Percentiles rank a stretch among this genome's conserved stretches.
phyloP scores from a whole-genome alignment of 2,113 vertebrate genomes.

The Pedetes capensis region DNA sequence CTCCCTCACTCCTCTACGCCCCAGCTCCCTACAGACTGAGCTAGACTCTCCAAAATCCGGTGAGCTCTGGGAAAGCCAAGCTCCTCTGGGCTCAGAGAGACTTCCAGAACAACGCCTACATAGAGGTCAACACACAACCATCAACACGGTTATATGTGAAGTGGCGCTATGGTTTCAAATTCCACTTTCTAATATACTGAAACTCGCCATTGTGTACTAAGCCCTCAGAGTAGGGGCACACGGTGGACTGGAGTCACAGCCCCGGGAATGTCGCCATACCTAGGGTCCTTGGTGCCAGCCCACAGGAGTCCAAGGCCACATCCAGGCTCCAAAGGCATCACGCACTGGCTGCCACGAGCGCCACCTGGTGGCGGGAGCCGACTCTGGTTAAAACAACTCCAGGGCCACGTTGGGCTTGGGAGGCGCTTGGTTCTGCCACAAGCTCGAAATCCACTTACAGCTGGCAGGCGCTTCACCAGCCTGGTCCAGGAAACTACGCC shows the following conservation, averaged over 20 bases:
- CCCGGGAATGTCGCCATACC: background rate
- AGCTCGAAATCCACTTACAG: background rate
- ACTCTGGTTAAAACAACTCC: background rate
- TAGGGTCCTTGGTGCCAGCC: accelerated
- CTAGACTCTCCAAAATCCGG: too few relatives aligned
- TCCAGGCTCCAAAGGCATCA: accelerated
- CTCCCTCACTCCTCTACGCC: accelerated
- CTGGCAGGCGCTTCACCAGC: background rate
- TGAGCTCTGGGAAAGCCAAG: accelerated
- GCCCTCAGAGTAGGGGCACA: too few relatives aligned
- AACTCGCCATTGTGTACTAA: accelerated
- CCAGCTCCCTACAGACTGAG: background rate
- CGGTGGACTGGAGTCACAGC: accelerated
- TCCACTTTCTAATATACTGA: background rate
- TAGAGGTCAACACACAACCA: too few relatives aligned
- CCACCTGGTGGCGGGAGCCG: background rate
- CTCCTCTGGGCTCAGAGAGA: background rate
- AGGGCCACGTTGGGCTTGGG: too few relatives aligned
- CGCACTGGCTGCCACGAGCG: background rate
- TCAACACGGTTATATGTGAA: background rate
- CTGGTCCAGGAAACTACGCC: background rate
- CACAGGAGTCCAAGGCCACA: accelerated
- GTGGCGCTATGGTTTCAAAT: background rate
- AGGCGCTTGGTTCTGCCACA: background rate
- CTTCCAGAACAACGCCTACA: background rate